These are phyloP conservation scores for Anolis apletophallus DNA, from an alignment of 2,797 vertebrate genomes.

Conservation along the genomic window DNA sequence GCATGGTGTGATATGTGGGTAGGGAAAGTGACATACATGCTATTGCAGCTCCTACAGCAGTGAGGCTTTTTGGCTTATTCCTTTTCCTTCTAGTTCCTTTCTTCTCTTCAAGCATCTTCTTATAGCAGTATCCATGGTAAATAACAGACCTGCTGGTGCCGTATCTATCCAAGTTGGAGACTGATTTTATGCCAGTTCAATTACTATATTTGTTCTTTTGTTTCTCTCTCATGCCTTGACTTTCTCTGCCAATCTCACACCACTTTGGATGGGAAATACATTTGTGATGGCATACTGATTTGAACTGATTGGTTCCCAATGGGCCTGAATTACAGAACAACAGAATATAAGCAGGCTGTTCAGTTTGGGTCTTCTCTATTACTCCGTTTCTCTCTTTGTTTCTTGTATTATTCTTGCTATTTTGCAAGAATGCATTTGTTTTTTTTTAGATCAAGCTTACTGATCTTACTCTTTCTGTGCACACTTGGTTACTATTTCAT, in stretches of 20 bases:
- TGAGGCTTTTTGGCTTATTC: constrained; percentile 62
- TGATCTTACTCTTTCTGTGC: constrained; percentile 19
- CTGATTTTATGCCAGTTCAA: constrained; percentile 47
- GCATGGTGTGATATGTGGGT: constrained; percentile 20
- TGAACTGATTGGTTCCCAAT: constrained; percentile 24
- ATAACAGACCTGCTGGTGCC: constrained; percentile 19
- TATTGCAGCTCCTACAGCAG: constrained; percentile 20
- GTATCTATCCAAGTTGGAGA: constrained; percentile 25
- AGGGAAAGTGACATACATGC: constrained; percentile 15
- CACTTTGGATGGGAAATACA: constrained; percentile 19
- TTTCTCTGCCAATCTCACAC: not conserved
- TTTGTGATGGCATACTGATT: constrained; percentile 14
- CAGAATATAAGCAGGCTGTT: not conserved
- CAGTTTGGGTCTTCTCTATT: not conserved
- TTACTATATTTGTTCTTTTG: constrained; percentile 12
- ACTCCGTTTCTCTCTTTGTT: not conserved
- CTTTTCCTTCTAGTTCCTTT: not conserved
- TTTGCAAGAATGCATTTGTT: constrained; percentile 5
- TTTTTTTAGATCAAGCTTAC: not conserved
- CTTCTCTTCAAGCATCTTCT: constrained; percentile 38
- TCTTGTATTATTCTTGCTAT: constrained; percentile 25
- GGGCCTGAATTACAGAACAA: not conserved
- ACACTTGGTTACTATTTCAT: constrained; percentile 22
- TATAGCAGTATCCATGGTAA: constrained; percentile 1
- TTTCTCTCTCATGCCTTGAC: constrained; percentile 7